Conservation (phyloP, 2,113 vertebrate species). For the Tringa solitaria region DNA sequence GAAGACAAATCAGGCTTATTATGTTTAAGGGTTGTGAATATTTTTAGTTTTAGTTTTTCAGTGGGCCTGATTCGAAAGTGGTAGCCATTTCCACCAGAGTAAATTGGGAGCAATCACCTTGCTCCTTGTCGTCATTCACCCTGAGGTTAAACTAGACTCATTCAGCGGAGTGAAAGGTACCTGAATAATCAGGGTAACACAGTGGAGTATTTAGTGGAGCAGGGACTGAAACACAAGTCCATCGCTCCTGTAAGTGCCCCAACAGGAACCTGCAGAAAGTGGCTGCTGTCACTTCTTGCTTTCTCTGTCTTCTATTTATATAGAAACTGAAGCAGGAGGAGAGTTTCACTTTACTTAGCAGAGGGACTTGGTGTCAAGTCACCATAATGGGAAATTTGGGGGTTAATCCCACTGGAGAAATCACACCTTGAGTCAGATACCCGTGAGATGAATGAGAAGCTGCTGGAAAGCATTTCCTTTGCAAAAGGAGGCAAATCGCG, state of each 20-base stretch:
- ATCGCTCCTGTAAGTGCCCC: not conserved
- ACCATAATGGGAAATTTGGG: not conserved
- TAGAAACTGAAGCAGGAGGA: not conserved
- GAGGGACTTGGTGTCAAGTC: not conserved
- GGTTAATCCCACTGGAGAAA: not conserved
- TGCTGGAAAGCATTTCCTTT: not conserved
- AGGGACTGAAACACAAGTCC: not conserved
- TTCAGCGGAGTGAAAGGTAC: not conserved
- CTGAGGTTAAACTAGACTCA: not conserved
- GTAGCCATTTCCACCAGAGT: not conserved
- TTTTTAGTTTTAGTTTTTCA: slow-evolving; percentile 40
- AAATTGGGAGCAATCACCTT: slow-evolving; percentile 51
- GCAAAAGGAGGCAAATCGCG: not conserved
- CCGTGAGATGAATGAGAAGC: not conserved
- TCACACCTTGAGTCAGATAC: not conserved
- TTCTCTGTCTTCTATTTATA: not conserved
- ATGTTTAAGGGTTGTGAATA: slow-evolving; percentile 37
- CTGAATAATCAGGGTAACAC: not conserved
- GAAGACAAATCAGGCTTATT: slow-evolving; percentile 58
- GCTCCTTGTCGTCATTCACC: not conserved
- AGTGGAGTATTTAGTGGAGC: not conserved
- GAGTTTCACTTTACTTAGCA: not conserved
- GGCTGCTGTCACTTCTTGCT: not conserved
- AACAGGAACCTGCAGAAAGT: not conserved
- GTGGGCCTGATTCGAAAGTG: slow-evolving; percentile 50